phyloP scores from a whole-genome alignment of 2,113 vertebrate species.

The Atrichornis clamosus region DNA sequence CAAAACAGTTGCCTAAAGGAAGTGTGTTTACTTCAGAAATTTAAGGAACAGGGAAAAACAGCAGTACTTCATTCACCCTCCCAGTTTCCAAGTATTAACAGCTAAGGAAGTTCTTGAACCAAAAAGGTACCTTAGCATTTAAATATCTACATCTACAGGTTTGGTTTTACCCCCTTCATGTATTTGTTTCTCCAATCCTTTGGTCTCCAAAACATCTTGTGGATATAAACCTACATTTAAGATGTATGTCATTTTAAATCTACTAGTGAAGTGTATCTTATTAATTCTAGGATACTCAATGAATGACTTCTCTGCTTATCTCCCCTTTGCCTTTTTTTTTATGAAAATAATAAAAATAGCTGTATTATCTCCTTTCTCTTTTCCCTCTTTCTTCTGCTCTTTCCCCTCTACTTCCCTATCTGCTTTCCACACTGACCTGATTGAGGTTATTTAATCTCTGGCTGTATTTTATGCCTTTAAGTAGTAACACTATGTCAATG shows the following conservation, averaged over 20 bases:
- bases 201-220: background rate
- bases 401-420: background rate
- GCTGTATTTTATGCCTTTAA: background rate
- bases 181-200: background rate
- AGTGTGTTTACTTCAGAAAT: background rate
- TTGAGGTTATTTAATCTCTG: background rate
- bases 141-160: background rate
- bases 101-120: background rate
- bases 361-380: background rate
- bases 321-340: accelerated
- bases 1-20: background rate
- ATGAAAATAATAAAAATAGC: background rate
- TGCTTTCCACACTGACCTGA: background rate
- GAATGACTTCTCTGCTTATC: background rate
- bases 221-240: background rate
- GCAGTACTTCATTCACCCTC: background rate
- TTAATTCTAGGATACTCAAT: background rate
- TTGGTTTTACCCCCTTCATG: background rate
- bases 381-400: background rate
- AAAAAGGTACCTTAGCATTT: background rate
- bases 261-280: background rate
- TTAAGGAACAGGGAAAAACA: background rate
- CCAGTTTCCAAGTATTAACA: background rate
- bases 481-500: background rate
- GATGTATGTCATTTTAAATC: background rate